Evolutionary conservation across 2,797 vertebrate genomes (phyloP).

Genomic region (Cyprinella venusta): DNA sequence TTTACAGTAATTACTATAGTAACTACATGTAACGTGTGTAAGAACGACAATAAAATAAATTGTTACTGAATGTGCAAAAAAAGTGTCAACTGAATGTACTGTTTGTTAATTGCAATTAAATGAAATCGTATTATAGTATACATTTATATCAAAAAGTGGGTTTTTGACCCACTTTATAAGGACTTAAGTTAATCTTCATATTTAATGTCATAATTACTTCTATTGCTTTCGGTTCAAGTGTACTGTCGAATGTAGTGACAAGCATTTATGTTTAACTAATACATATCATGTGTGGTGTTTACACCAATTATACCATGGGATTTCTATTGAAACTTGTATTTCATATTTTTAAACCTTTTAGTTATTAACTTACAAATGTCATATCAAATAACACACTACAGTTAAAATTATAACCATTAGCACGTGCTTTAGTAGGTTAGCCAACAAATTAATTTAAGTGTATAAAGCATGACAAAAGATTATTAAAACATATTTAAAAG

Average conservation of each 20-base stretch:
- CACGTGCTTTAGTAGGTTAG: not conserved
- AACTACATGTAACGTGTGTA: no score
- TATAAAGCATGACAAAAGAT: not conserved
- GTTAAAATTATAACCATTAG: not conserved
- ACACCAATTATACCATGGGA: not conserved
- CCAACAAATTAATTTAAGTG: not conserved
- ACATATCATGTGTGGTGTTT: not conserved
- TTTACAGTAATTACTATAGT: no score
- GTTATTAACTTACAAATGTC: not conserved
- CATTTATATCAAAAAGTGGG: not conserved
- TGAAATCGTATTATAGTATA: not conserved
- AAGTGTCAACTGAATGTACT: no score
- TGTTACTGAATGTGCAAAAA: no score
- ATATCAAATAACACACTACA: not conserved
- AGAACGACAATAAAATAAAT: not conserved
- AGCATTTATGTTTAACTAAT: not conserved
- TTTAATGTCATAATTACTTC: not conserved
- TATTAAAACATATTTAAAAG: not conserved
- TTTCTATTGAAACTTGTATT: not conserved
- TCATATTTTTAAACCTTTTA: not conserved
- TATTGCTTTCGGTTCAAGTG: not conserved
- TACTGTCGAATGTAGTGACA: not conserved
- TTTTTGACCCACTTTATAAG: not conserved
- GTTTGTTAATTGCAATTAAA: no score
- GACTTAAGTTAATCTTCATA: not conserved